phyloP scores from a whole-genome alignment of 2,888 invertebrate species.

The Drosophila pseudotakahashii region DNA sequence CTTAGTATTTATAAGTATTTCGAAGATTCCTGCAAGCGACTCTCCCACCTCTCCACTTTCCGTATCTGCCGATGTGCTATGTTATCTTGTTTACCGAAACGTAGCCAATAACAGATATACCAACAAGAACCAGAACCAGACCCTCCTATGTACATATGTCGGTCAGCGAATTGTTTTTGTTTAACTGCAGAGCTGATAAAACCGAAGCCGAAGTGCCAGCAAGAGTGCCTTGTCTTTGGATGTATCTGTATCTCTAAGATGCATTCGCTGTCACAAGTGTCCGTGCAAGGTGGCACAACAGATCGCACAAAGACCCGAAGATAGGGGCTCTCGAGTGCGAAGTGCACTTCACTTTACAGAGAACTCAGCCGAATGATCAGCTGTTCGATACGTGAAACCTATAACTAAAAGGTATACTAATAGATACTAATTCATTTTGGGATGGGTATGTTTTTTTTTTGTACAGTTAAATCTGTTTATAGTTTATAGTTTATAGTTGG shows the following conservation, averaged over 20 bases:
- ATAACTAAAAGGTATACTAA: no score
- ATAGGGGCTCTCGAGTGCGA: not conserved
- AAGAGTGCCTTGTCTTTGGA: constrained; percentile 16
- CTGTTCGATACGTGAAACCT: not conserved
- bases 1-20: constrained; percentile 25
- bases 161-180: constrained; percentile 42
- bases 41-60: constrained; percentile 2
- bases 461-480: no score
- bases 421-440: no score
- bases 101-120: constrained; percentile 21
- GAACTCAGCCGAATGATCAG: not conserved
- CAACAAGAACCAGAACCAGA: constrained; percentile 30
- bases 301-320: constrained; percentile 16
- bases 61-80: constrained; percentile 3
- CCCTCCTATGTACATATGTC: constrained; percentile 24
- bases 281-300: constrained; percentile 24
- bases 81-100: constrained; percentile 63
- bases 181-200: constrained; percentile 21
- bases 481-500: no score
- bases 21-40: constrained; percentile 21
- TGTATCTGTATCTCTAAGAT: constrained; percentile 34
- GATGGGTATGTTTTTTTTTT: no score
- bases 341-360: not conserved
- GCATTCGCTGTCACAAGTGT: constrained; percentile 36
- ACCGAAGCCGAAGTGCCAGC: not conserved